Evolutionary conservation across 2,797 vertebrate genomes (phyloP), one percentile per base, ranked within the genome.

Genomic region (Neosilurus hyrtlii): DNA sequence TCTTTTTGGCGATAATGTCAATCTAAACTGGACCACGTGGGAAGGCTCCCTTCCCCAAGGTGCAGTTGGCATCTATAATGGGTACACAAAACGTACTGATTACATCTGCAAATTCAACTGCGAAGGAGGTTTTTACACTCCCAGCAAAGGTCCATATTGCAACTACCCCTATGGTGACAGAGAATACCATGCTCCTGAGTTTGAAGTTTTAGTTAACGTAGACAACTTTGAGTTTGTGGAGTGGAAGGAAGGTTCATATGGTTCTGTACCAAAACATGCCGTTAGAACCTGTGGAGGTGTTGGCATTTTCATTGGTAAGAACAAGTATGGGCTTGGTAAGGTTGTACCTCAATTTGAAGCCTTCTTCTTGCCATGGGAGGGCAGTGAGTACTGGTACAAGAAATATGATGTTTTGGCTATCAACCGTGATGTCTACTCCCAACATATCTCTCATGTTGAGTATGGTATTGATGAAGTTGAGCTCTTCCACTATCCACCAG

Each of bases 361-460:
- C 30, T 95, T 95, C 89, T 95, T 94, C 83, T 89, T 95, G 14
- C 93, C 94, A 11, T 94, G 91, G 89, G 90, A 94, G 79, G 94
- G 94, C 0, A 87, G 94, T 2, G 94, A 95, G 87, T 94, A 94
- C 89, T 95, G 93, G 93, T 95, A 95, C 86, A 95, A 94, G 87
- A 65, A 0, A 0, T 95, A 95, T 87, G 91, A 94, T 37, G 94
- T 95, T 0, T 89, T 94, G 8, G 82, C 91, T 9, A 86, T 95
- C 84, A 93, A 94, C 88, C 88, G 80, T 6, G 92, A 92, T 12
- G 76, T 82, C 83, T 93, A 93, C 90, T 91, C 84, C 67, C 93
- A 95, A 87, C 82, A 81, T 26, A 80, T 85, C 68, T 83, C 87
- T 5, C 80, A 87, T 49, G 83, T 85, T 65, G 83, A 90, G 80